Conservation (phyloP, 2,888 invertebrate genomes). For the Antheraea yamamai region DNA sequence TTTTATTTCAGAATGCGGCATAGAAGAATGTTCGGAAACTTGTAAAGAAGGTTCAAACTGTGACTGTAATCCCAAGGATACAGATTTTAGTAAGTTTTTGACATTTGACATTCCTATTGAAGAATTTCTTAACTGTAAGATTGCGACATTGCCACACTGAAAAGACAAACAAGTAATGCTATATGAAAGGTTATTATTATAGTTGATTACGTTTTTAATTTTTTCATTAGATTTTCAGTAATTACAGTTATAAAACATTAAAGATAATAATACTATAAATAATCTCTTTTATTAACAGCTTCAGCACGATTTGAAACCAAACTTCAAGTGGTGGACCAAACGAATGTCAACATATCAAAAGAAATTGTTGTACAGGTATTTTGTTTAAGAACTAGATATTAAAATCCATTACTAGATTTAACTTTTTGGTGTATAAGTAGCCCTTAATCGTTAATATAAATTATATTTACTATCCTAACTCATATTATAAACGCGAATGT, state of each 20-base stretch:
- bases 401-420: too few species aligned
- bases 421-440: too few species aligned
- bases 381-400: too few species aligned
- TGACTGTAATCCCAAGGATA: slow-evolving; percentile 69
- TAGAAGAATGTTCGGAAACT: slow-evolving; percentile 69
- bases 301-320: slow-evolving; percentile 84
- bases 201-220: too few species aligned
- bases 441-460: too few species aligned
- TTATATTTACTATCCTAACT: too few species aligned
- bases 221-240: too few species aligned
- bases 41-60: slow-evolving; percentile 57
- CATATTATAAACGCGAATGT: too few species aligned
- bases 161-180: too few species aligned
- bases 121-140: not conserved
- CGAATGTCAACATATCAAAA: slow-evolving; percentile 66
- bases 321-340: slow-evolving; percentile 77
- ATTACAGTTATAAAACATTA: too few species aligned
- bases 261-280: too few species aligned
- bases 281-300: slow-evolving; percentile 61
- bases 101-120: not conserved
- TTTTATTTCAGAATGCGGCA: slow-evolving; percentile 63
- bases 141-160: not conserved
- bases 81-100: slow-evolving; percentile 60
- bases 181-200: too few species aligned
- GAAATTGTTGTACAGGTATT: slow-evolving; percentile 66